Percentiles rank a stretch among this genome's conserved stretches.
These are phyloP conservation scores for Epizoanthus stellaris DNA, from an alignment of 92 coral and sea anemone species.

Conservation along the genomic window DNA sequence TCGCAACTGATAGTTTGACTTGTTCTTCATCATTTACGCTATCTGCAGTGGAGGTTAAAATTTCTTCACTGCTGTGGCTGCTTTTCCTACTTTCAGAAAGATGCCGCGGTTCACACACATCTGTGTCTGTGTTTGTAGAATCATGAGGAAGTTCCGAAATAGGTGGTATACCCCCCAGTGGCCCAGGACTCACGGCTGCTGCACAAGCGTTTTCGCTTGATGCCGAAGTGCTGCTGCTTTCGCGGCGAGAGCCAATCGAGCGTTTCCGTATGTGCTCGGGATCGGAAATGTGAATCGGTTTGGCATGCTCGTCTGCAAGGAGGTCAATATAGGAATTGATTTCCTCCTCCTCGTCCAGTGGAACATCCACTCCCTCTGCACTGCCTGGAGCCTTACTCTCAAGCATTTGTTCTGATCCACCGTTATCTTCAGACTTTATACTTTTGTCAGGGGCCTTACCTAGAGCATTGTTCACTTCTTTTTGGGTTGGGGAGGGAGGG, in stretches of 20 bases:
- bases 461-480: neutral
- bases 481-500: neutral
- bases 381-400: neutral
- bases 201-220: conserved; percentile 26
- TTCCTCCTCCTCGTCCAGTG: neutral
- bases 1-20: neutral
- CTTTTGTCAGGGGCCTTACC: neutral
- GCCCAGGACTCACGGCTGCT: neutral
- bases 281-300: conserved; percentile 84
- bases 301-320: conserved; percentile 60
- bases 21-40: neutral
- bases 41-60: neutral
- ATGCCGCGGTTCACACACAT: neutral
- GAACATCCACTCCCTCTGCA: neutral
- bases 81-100: neutral
- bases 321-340: conserved; percentile 74
- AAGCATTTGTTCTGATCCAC: neutral
- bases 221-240: neutral
- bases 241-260: conserved; percentile 13
- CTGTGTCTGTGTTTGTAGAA: neutral
- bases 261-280: conserved; percentile 55
- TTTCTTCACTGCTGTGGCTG: conserved; percentile 1
- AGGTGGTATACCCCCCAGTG: neutral
- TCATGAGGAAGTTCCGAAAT: neutral
- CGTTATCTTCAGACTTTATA: neutral